A percentile compares a stretch with the other conserved stretches of the same genome.
These are phyloP conservation scores for Crambe crambe DNA, from an alignment of 37 sponge, comb jelly and placozoan genomes.

Conservation along the genomic window DNA sequence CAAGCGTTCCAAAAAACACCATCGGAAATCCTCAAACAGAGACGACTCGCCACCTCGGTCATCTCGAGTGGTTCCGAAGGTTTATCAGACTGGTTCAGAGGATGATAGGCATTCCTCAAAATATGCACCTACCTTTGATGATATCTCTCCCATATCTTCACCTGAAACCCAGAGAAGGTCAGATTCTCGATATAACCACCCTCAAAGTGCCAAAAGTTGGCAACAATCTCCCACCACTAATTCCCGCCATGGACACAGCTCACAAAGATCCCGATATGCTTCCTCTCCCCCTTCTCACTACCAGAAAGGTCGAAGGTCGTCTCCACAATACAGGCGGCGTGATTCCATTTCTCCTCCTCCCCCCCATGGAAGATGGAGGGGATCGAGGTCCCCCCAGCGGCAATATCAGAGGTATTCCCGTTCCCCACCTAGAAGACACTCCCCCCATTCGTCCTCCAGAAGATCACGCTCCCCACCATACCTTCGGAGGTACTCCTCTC, in stretches of 20 bases:
- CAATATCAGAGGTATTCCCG: too few relatives aligned
- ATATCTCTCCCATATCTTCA: slow-evolving; percentile 36
- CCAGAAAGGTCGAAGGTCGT: slow-evolving; percentile 2
- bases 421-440: not conserved
- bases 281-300: slow-evolving; percentile 7
- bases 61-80: slow-evolving; percentile 13
- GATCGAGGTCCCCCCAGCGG: not conserved
- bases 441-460: not conserved
- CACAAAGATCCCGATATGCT: not conserved
- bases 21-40: not conserved
- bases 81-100: slow-evolving; percentile 13
- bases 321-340: not conserved
- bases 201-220: not conserved
- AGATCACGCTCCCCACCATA: not conserved
- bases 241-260: slow-evolving; percentile 7
- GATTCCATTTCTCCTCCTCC: not conserved
- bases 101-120: not conserved
- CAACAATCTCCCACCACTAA: slow-evolving; percentile 1
- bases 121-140: slow-evolving; percentile 32
- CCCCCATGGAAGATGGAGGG: not conserved
- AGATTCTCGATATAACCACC: not conserved
- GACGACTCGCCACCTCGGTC: not conserved
- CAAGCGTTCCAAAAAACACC: slow-evolving; percentile 8
- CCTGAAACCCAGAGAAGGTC: slow-evolving; percentile 7
- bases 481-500: slow-evolving; percentile 16